phyloP scores from a whole-genome alignment of 2,888 invertebrate genomes.

The Pseudococcus jackbeardsleyi region DNA sequence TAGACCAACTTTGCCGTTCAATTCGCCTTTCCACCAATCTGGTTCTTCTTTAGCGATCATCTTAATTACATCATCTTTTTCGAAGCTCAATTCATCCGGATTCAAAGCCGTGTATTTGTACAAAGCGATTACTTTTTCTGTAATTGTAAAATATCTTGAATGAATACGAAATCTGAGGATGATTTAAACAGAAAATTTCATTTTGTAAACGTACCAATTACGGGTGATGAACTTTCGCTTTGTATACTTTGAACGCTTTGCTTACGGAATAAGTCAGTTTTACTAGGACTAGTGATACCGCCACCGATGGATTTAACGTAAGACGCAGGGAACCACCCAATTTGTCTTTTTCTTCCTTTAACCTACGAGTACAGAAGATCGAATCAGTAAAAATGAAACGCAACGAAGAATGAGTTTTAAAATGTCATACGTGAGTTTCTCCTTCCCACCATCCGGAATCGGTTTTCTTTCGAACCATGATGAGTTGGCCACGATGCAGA shows the following conservation, averaged over 20 bases:
- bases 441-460: constrained; percentile 99
- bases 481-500: constrained; percentile 89
- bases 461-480: constrained; percentile 96
- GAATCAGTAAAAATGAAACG: background rate
- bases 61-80: constrained; percentile 90
- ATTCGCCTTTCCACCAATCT: constrained; percentile 98
- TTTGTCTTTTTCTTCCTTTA: constrained; percentile 87
- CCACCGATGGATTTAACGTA: constrained; percentile 84
- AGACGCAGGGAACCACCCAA: constrained; percentile 99
- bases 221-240: constrained; percentile 17
- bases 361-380: constrained; percentile 70
- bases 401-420: background rate
- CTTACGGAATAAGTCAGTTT: constrained; percentile 38
- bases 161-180: background rate
- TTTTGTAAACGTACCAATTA: background rate
- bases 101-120: constrained; percentile 96
- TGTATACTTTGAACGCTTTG: constrained; percentile 54
- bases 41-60: constrained; percentile 92
- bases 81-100: constrained; percentile 93
- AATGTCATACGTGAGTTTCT: constrained; percentile 82
- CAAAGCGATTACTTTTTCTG: constrained; percentile 90
- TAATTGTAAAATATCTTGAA: constrained; percentile 50
- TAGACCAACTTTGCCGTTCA: constrained; percentile 88
- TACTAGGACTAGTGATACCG: constrained; percentile 66
- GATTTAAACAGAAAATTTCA: background rate